These are phyloP conservation scores for Cossypha heuglini DNA, from an alignment of 2,797 vertebrate species.

Conservation along the genomic window DNA sequence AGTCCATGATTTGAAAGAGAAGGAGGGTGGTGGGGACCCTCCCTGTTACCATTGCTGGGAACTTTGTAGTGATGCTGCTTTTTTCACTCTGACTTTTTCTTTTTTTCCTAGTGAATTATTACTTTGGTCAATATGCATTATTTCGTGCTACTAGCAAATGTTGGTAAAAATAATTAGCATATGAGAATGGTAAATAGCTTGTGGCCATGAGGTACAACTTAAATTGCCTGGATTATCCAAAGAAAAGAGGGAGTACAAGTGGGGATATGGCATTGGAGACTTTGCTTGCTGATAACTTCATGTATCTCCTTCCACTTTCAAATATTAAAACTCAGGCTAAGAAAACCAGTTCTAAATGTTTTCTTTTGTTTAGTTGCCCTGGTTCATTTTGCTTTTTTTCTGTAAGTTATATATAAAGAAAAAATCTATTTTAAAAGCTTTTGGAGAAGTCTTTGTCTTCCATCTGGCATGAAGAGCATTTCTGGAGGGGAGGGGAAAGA, in stretches of 20 bases:
- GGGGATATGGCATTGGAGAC: not conserved
- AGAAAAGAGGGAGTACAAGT: not conserved
- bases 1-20: not conserved
- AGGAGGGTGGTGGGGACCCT: not conserved
- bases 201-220: not conserved
- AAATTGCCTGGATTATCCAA: not conserved
- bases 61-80: not conserved
- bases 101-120: not conserved
- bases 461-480: slow-evolving; percentile 20
- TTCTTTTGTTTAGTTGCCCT: not conserved
- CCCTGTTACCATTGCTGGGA: not conserved
- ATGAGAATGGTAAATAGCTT: not conserved
- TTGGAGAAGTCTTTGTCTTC: slow-evolving; percentile 31
- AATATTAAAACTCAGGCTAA: not conserved
- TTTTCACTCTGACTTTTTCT: not conserved
- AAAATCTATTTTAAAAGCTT: slow-evolving; percentile 10
- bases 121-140: not conserved
- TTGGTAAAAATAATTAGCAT: not conserved
- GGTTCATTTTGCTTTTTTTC: not conserved
- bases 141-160: not conserved
- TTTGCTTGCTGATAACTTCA: not conserved
- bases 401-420: not conserved
- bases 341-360: not conserved
- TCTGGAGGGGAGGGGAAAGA: slow-evolving; percentile 20
- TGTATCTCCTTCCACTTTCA: not conserved